Conservation (phyloP, 2,113 vertebrate genomes). For the Sinosuthora webbiana region DNA sequence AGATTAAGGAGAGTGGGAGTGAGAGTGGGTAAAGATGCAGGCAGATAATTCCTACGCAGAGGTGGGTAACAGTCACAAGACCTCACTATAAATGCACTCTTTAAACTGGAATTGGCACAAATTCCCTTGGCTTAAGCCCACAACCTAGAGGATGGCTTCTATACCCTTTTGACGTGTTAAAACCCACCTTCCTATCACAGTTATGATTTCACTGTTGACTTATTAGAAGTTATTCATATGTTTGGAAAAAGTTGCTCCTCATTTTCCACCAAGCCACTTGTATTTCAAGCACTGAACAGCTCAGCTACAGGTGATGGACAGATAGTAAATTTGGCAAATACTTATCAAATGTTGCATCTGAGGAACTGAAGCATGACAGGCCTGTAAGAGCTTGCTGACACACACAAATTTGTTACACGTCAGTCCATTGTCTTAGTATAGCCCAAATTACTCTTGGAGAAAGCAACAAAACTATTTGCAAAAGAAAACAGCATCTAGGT, state of each 20-base stretch:
- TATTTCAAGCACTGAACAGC: background rate
- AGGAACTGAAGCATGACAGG: background rate
- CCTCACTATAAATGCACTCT: background rate
- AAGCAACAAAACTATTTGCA: background rate
- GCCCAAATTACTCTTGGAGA: background rate
- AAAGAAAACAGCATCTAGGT: background rate
- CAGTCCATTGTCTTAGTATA: background rate
- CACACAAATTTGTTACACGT: background rate
- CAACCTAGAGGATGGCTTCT: background rate
- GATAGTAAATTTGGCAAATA: background rate
- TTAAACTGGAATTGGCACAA: background rate
- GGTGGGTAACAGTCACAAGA: conserved; percentile 4
- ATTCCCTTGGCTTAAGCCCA: background rate
- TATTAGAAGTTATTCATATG: background rate
- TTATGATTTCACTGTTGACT: background rate
- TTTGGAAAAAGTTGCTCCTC: background rate
- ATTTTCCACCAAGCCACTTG: background rate
- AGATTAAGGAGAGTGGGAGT: conserved; percentile 10
- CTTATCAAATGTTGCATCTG: background rate
- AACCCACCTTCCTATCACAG: background rate
- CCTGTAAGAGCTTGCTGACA: background rate
- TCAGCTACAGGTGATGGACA: background rate
- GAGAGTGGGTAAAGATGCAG: background rate
- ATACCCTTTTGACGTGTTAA: background rate
- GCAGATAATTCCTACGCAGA: background rate